A percentile compares a stretch with the other conserved stretches of the same genome.
Evolutionary conservation across 2,113 vertebrate genomes (phyloP).

Genomic region (Tiliqua scincoides): DNA sequence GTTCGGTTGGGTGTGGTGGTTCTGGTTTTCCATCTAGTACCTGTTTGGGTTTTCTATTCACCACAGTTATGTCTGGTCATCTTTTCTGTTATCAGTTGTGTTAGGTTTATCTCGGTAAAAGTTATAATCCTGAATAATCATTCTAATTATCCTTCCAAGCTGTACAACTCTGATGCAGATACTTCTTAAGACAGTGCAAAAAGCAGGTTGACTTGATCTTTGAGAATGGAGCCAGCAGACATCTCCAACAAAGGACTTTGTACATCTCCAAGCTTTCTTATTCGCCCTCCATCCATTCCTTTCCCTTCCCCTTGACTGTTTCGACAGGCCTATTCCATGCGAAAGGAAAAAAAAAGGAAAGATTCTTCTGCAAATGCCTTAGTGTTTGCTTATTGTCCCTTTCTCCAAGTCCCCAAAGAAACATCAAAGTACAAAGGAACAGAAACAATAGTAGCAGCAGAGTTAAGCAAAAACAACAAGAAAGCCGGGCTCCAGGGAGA

Average conservation of each 20-base stretch:
- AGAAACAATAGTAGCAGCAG: slow-evolving; percentile 52
- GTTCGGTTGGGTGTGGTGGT: too few relatives aligned
- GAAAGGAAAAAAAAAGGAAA: neutral
- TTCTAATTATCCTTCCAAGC: neutral
- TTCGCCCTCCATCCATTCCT: neutral
- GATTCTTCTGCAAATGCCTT: slow-evolving; percentile 39
- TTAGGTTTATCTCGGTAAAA: neutral
- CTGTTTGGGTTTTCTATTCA: neutral
- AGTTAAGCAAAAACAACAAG: slow-evolving; percentile 49
- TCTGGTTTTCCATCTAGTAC: too few relatives aligned
- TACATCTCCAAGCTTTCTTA: neutral
- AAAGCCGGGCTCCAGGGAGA: slow-evolving; percentile 13
- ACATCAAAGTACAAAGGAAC: slow-evolving; percentile 62
- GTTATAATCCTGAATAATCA: neutral
- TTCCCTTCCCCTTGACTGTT: slow-evolving; percentile 14
- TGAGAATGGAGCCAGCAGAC: neutral
- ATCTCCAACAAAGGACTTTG: neutral
- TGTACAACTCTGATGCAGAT: neutral
- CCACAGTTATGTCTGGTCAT: neutral
- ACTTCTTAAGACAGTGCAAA: neutral
- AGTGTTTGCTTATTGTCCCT: slow-evolving; percentile 47
- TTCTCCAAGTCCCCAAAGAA: slow-evolving; percentile 58
- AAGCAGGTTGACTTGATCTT: neutral
- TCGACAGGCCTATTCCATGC: neutral
- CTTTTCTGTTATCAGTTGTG: neutral